These are phyloP conservation scores for Panurus biarmicus DNA, from an alignment of 2,113 vertebrate species.

Conservation along the genomic window DNA sequence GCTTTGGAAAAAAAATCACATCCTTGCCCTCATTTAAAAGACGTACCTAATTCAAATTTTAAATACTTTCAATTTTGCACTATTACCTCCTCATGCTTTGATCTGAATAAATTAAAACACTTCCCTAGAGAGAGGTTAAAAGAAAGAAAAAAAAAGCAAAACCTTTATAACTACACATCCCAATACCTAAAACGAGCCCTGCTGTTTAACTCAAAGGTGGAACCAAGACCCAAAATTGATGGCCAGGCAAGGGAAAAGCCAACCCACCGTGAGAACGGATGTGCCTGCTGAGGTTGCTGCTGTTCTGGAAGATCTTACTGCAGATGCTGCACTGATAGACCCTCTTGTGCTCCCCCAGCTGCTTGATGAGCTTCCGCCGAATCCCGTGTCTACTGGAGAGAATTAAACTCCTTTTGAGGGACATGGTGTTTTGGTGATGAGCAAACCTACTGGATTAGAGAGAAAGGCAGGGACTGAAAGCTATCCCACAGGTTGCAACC, in stretches of 20 bases:
- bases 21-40: background rate
- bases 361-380: constrained; percentile 73
- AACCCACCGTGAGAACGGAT: constrained; percentile 90
- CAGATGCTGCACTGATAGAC: constrained; percentile 91
- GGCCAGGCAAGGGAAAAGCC: background rate
- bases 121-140: background rate
- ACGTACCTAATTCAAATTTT: background rate
- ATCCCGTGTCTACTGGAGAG: constrained; percentile 74
- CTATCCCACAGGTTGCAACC: constrained; percentile 11
- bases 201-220: background rate
- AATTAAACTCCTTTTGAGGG: constrained; percentile 73
- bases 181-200: background rate
- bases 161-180: background rate
- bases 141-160: background rate
- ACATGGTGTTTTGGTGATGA: constrained; percentile 65
- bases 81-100: background rate
- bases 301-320: constrained; percentile 96
- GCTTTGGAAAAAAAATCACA: background rate
- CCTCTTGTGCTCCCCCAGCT: constrained; percentile 85
- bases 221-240: background rate
- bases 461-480: constrained; percentile 43
- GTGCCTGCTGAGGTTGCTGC: constrained; percentile 98
- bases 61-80: background rate
- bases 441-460: constrained; percentile 65
- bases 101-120: background rate